Evolutionary conservation across 2,888 invertebrate species (phyloP).

Genomic region (Cheilosia pagana): DNA sequence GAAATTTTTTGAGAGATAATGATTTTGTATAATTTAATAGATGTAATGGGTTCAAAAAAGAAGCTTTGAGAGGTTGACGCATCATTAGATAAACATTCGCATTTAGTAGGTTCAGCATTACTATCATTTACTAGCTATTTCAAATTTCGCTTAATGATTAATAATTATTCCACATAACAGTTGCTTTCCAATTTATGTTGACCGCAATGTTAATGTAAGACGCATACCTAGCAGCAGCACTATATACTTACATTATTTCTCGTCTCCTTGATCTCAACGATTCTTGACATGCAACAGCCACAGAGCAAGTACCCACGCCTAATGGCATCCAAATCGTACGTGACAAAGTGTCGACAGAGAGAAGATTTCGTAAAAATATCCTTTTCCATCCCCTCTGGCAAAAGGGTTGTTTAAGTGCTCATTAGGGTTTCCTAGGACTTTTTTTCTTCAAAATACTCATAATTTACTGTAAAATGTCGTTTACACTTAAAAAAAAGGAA

Average conservation of each 20-base stretch:
- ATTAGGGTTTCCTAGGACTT: slow-evolving; percentile 39
- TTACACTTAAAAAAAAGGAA: slow-evolving; percentile 19
- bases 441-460: not conserved
- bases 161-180: slow-evolving; percentile 36
- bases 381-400: slow-evolving; percentile 30
- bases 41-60: too few species aligned
- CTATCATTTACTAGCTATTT: too few species aligned
- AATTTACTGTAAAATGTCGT: slow-evolving; percentile 50
- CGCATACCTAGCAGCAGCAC: not conserved
- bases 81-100: too few species aligned
- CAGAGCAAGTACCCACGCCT: slow-evolving; percentile 26
- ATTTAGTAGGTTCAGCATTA: too few species aligned
- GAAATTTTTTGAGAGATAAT: too few species aligned
- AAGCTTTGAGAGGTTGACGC: too few species aligned
- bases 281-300: slow-evolving; percentile 58
- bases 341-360: slow-evolving; percentile 59
- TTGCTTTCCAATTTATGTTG: slow-evolving; percentile 45
- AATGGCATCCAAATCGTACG: slow-evolving; percentile 53
- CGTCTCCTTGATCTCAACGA: slow-evolving; percentile 39
- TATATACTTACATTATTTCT: not conserved
- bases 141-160: too few species aligned
- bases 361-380: slow-evolving; percentile 33
- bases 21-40: too few species aligned
- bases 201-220: slow-evolving; percentile 28
- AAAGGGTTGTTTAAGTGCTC: slow-evolving; percentile 64